phyloP scores from a whole-genome alignment of 2,888 invertebrate species.

The Hermaeophaga mercurialis region DNA sequence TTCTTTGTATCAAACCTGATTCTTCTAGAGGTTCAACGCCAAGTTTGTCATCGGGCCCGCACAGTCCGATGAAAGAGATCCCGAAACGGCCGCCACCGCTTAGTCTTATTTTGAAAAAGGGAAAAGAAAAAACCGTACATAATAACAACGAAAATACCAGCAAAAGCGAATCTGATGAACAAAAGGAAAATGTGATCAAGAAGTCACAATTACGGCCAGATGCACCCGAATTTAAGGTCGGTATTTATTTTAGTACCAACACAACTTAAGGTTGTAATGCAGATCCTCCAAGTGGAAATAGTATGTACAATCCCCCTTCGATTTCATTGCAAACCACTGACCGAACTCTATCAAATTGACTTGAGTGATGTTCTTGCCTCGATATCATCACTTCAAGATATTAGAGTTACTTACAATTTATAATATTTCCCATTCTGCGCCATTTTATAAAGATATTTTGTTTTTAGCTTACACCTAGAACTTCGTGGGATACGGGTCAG shows the following conservation, averaged over 20 bases:
- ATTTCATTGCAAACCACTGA: too few species aligned
- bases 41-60: background rate
- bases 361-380: background rate
- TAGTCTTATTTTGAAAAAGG: background rate
- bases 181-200: background rate
- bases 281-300: too few species aligned
- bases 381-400: background rate
- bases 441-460: too few species aligned
- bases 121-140: background rate
- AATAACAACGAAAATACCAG: background rate
- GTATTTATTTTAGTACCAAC: background rate
- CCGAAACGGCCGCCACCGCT: background rate
- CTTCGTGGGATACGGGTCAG: background rate
- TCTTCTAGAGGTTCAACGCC: background rate
- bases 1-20: background rate
- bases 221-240: constrained; percentile 3
- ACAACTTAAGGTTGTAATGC: background rate
- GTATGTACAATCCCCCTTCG: too few species aligned
- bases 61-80: background rate
- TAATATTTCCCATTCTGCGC: too few species aligned
- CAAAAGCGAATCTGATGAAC: background rate
- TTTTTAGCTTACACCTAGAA: background rate
- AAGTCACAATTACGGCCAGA: background rate
- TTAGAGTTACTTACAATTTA: background rate
- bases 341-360: too few species aligned